Evolutionary conservation across 2,113 vertebrate genomes (phyloP).

Genomic region (Syngnathoides biaculeatus): DNA sequence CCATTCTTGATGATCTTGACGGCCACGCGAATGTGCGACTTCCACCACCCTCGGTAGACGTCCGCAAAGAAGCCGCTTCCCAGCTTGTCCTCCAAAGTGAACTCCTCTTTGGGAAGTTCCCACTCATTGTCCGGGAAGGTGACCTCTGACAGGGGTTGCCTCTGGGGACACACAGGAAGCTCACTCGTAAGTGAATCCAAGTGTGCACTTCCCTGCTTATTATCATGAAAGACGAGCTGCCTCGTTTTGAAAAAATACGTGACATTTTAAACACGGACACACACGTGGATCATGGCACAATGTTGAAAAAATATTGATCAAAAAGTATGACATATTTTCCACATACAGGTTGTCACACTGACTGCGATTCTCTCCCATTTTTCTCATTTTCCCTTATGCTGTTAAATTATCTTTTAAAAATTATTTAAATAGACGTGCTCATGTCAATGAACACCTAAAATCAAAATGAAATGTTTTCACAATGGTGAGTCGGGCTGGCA

Average conservation of each 20-base stretch:
- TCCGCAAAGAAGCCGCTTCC: constrained; percentile 77
- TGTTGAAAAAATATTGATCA: too few species aligned
- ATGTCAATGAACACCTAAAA: background rate
- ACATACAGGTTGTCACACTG: too few species aligned
- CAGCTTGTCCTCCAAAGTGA: constrained; percentile 69
- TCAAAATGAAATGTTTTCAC: too few species aligned
- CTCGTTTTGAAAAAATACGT: too few species aligned
- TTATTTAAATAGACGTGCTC: too few species aligned
- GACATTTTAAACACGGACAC: background rate
- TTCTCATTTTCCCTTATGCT: too few species aligned
- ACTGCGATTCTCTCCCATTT: too few species aligned
- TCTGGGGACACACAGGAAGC: constrained; percentile 50
- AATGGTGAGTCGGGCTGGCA: too few species aligned
- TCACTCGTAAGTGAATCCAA: background rate
- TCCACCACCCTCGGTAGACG: constrained; percentile 79
- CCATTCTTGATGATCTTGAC: constrained; percentile 78
- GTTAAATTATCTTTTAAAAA: too few species aligned
- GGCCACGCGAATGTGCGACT: constrained; percentile 74
- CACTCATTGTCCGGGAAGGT: constrained; percentile 68
- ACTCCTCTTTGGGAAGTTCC: constrained; percentile 78
- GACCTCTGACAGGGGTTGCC: constrained; percentile 47
- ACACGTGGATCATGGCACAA: too few species aligned
- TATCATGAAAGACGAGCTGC: background rate
- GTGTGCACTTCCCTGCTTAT: background rate
- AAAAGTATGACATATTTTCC: too few species aligned